Evolutionary conservation across 2,797 vertebrate species (phyloP).

Genomic region (Rhinogobio ventralis): DNA sequence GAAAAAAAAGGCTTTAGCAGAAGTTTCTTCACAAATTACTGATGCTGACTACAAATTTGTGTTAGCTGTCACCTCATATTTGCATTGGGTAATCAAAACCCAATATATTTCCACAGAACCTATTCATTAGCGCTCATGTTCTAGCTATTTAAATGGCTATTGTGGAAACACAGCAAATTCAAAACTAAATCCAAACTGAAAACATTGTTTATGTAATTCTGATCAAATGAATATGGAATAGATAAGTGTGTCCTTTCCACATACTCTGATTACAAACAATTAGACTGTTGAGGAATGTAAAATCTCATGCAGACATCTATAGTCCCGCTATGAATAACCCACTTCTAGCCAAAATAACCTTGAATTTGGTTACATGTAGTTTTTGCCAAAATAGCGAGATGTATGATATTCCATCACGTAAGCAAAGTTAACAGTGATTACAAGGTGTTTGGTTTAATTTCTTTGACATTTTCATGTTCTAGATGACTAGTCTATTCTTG

Average conservation of each 20-base stretch:
- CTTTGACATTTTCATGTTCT: too few relatives aligned
- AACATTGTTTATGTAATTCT: not conserved
- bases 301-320: not conserved
- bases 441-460: too few relatives aligned
- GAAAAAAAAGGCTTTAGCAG: not conserved
- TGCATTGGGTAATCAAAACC: not conserved
- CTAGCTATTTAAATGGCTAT: not conserved
- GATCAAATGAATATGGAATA: not conserved
- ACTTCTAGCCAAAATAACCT: too few relatives aligned
- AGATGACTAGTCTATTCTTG: too few relatives aligned
- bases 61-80: not conserved
- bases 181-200: conserved; percentile 6
- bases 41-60: not conserved
- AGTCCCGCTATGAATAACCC: too few relatives aligned
- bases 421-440: too few relatives aligned
- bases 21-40: not conserved
- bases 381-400: too few relatives aligned
- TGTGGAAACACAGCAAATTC: not conserved
- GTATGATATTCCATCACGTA: too few relatives aligned
- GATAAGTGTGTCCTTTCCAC: not conserved
- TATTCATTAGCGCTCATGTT: not conserved
- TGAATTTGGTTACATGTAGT: too few relatives aligned
- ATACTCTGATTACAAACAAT: not conserved
- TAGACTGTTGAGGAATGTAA: not conserved
- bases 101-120: not conserved